A percentile compares a stretch with the other conserved stretches of the same genome.
phyloP scores from a whole-genome alignment of 2,797 vertebrate species.

The Anas georgica region DNA sequence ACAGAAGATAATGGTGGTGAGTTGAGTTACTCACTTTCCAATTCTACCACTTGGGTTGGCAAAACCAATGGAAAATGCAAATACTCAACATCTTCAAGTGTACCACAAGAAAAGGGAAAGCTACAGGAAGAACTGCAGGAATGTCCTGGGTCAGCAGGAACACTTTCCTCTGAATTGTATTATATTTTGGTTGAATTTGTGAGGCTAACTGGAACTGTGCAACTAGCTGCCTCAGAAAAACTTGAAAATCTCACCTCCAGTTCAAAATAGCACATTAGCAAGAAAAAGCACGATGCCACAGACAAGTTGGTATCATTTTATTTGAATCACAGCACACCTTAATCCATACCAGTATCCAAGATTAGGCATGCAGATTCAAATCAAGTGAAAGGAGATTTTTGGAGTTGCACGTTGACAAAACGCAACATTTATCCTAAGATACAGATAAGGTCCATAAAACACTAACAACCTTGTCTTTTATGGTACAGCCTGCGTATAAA shows the following conservation, averaged over 20 bases:
- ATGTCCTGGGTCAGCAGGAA: background rate
- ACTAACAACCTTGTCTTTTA: background rate
- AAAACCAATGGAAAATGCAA: background rate
- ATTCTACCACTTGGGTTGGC: background rate
- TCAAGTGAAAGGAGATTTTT: background rate
- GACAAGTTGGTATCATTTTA: background rate
- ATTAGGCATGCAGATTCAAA: background rate
- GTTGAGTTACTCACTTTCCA: background rate
- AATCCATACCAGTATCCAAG: background rate
- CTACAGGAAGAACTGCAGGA: background rate
- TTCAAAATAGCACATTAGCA: background rate
- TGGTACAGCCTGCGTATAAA: background rate
- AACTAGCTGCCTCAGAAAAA: background rate
- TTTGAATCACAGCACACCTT: background rate
- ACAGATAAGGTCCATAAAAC: slow-evolving; percentile 6
- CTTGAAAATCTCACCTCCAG: background rate
- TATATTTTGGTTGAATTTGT: background rate
- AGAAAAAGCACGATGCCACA: background rate
- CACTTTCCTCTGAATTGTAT: background rate
- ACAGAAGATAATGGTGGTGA: background rate
- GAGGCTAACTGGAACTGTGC: background rate
- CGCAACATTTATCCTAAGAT: background rate
- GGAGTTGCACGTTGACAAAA: background rate
- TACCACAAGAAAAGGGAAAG: background rate
- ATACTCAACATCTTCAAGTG: fast-evolving